Evolutionary conservation across 1,140 invertebrate genomes (phyloP), one percentile per base, ranked within the genome.

Genomic region (Brachionus sp.): DNA sequence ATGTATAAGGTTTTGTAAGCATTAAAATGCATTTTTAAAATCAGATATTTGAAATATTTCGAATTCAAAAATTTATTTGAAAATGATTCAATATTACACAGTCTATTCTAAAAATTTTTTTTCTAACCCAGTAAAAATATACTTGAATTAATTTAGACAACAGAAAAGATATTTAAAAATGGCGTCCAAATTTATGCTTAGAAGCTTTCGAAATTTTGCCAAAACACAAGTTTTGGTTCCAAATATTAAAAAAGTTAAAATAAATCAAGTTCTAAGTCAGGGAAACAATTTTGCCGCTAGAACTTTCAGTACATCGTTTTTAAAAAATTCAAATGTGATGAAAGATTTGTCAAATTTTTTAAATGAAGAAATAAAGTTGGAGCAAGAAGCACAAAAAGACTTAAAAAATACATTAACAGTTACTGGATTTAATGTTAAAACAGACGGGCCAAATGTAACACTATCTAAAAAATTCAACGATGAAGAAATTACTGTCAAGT

Each of bases 311-410:
- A 75, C 70, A 46, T 25, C 70, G 2, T 25, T 44, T 2, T 12
- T 46, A 9, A 75, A 13, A 75, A 57, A 29, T 29, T 50, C 77
- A 2, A 42, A 66, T 44, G 64, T 64, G 19, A 73, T 73, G 33
- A 83, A 75, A 62, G 82, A 83, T 44, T 84, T 84, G 33, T 46
- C 37, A 35, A 42, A 39, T 25, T 84, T 84, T 68, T 19, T 84
- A 2, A 53, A 77, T 46, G 50, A 84, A 84, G 83, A 84, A 68
- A 84, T 84, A 12, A 44, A 84, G 64, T 16, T 44, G 12, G 83
- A 84, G 16, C 77, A 77, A 68, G 46, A 57, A 33, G 70, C 70
- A 16, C 42, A 23, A 33, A 77, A 77, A 42, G 16, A 33, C 2
- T 3, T 13, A 46, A 77, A 35, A 5, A 23, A 35, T n/a, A 13